phyloP scores from a whole-genome alignment of 2,113 vertebrate genomes.

The Peromyscus maniculatus region DNA sequence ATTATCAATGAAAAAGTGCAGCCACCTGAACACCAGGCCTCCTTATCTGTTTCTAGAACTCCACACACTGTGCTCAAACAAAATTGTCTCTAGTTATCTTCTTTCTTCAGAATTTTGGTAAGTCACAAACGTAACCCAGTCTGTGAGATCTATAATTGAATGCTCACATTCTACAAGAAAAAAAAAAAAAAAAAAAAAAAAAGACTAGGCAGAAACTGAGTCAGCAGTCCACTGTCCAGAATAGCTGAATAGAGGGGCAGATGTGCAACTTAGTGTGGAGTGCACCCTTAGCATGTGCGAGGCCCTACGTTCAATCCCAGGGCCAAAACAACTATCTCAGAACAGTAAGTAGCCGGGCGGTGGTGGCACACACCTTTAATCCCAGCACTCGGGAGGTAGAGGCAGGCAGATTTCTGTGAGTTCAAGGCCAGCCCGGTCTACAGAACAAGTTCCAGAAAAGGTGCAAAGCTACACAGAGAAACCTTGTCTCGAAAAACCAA shows the following conservation, averaged over 20 bases:
- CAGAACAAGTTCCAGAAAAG: no score
- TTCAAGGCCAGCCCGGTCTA: no score
- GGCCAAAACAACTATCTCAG: not conserved
- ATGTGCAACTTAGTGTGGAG: not conserved
- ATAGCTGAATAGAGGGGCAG: not conserved
- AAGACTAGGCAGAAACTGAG: not conserved
- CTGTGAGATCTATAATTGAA: not conserved
- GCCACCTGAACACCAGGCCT: slow-evolving; percentile 8
- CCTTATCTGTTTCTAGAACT: not conserved
- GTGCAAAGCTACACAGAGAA: no score
- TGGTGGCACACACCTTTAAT: not conserved
- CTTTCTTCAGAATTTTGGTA: not conserved
- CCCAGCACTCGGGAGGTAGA: not conserved
- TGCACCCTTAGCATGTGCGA: not conserved
- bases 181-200: not conserved
- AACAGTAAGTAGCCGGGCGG: no score
- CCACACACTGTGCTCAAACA: not conserved
- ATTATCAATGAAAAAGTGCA: slow-evolving; percentile 41
- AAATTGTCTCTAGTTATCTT: not conserved
- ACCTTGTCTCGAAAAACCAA: no score
- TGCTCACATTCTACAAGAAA: not conserved
- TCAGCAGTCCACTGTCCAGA: not conserved
- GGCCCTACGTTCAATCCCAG: not conserved
- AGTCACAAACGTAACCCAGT: not conserved
- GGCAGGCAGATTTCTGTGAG: not conserved